Evolutionary conservation across 64 coral and sea anemone genomes (phyloP), one percentile per base, ranked within the genome.

Genomic region (Exaiptasia diaphana): DNA sequence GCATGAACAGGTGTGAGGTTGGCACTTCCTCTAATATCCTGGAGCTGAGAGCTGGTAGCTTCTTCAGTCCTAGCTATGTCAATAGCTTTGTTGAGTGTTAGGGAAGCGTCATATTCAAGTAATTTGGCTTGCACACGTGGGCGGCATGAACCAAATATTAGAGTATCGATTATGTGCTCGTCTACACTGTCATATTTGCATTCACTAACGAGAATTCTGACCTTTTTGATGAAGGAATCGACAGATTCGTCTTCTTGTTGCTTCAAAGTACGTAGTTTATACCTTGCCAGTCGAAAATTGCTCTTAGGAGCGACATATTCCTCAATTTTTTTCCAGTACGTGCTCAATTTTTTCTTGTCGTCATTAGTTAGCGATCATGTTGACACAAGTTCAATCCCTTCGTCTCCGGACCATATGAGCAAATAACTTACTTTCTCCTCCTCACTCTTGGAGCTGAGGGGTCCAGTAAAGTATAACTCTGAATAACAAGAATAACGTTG

Each of bases 41-140:
- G 37, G 15, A 93, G 43, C 53, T 83, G 91, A 4, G 79, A 40
- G 10, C 44, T 54, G 32, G 78, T 88, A 37, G 79, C 90, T 76
- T 93, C 83, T 3, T 64, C 77, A 27, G 90, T 93, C 31, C 77
- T 57, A 4, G 81, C 82, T 5, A 82, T 86, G 54, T 93, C 77
- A 72, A 72, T 79, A 72, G 85, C 85, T 30, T 88, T 43, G 17
- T 80, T 50, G 24, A 92, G 69, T 3, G 81, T 92, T 14, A 74
- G 75, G 18, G 81, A 31, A 5, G 74, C 43, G 44, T 92, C 90
- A 46, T 88, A 62, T 26, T 92, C 82, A 10, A 85, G 55, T 12
- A 92, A 74, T 60, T 92, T 92, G 26, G 82, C 36, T 48, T 92
- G 90, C 26, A 85, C 82, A 40, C 65, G 27, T 35, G 53, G 54